Conservation (phyloP, 2,888 invertebrate genomes). For the Mayetiola destructor region DNA sequence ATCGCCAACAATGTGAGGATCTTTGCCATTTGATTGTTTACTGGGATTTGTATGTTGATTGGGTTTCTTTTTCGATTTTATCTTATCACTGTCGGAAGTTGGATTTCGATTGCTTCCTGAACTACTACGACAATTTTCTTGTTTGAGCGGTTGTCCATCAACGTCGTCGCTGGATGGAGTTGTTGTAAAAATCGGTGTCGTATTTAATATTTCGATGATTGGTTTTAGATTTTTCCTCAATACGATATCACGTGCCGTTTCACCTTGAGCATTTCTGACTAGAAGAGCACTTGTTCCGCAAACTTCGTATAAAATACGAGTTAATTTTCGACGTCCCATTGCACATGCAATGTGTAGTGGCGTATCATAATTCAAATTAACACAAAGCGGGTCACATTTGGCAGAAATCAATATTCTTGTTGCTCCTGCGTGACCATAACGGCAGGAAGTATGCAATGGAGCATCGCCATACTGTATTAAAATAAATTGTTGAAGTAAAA, state of each 20-base stretch:
- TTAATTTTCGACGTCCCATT: slow-evolving; percentile 82
- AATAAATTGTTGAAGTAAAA: not conserved
- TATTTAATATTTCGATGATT: slow-evolving; percentile 63
- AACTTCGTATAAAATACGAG: slow-evolving; percentile 76
- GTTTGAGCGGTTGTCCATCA: slow-evolving; percentile 26
- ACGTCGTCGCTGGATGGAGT: slow-evolving; percentile 33
- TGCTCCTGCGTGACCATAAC: slow-evolving; percentile 93
- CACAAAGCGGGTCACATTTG: slow-evolving; percentile 67
- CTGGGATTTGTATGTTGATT: slow-evolving; percentile 33
- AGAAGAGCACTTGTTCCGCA: slow-evolving; percentile 48
- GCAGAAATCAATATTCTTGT: slow-evolving; percentile 87
- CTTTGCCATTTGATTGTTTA: slow-evolving; percentile 23
- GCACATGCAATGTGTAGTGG: slow-evolving; percentile 87
- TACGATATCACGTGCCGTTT: slow-evolving; percentile 82
- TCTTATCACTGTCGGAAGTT: slow-evolving; percentile 26
- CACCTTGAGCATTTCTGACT: slow-evolving; percentile 45
- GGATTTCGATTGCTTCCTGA: slow-evolving; percentile 18
- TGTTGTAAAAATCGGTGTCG: slow-evolving; percentile 25
- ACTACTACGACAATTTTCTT: slow-evolving; percentile 26
- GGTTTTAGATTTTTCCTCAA: slow-evolving; percentile 71
- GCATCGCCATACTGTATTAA: slow-evolving; percentile 76
- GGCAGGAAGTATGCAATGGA: slow-evolving; percentile 82
- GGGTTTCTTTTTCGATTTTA: slow-evolving; percentile 41
- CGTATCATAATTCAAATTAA: slow-evolving; percentile 93
- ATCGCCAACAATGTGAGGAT: slow-evolving; percentile 21